A percentile compares a stretch with the other conserved stretches of the same genome.
Conservation (phyloP, 2,113 vertebrate genomes). For the Hystrix brachyura region DNA sequence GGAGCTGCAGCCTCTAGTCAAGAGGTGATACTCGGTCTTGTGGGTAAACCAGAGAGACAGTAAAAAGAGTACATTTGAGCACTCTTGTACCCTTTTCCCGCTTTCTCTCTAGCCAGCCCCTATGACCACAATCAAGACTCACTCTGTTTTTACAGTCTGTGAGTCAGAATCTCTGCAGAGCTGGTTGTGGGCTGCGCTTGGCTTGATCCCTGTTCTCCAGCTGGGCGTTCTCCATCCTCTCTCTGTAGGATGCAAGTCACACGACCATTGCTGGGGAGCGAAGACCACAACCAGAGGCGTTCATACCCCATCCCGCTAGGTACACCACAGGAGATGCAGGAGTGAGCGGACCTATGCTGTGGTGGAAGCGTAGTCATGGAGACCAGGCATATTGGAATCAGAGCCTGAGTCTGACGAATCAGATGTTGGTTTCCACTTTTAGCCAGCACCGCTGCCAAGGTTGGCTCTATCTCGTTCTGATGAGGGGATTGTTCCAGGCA, state of each 20-base stretch:
- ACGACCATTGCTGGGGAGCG: not conserved
- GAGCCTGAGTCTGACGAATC: not conserved
- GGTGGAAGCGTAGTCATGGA: not conserved
- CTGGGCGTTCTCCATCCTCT: not conserved
- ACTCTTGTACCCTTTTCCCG: not conserved
- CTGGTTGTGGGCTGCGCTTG: not conserved
- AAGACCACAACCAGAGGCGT: not conserved
- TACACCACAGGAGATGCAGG: not conserved
- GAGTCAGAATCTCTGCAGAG: slow-evolving; percentile 45
- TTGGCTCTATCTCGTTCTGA: not conserved
- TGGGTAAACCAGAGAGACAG: not conserved
- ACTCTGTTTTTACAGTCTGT: slow-evolving; percentile 7
- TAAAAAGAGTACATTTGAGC: not conserved
- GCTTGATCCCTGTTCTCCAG: not conserved
- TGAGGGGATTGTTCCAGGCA: not conserved
- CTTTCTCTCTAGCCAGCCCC: not conserved
- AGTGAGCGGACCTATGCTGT: not conserved
- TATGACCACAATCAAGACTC: not conserved
- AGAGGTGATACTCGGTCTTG: not conserved
- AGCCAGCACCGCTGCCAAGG: not conserved
- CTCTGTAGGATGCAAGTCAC: not conserved
- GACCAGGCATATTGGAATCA: not conserved
- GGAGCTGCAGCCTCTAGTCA: not conserved
- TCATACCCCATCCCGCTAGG: not conserved
- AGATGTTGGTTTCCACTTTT: slow-evolving; percentile 6